Base-by-base conservation (phyloP, 2,797 vertebrate species). In the Esox lucius region DNA sequence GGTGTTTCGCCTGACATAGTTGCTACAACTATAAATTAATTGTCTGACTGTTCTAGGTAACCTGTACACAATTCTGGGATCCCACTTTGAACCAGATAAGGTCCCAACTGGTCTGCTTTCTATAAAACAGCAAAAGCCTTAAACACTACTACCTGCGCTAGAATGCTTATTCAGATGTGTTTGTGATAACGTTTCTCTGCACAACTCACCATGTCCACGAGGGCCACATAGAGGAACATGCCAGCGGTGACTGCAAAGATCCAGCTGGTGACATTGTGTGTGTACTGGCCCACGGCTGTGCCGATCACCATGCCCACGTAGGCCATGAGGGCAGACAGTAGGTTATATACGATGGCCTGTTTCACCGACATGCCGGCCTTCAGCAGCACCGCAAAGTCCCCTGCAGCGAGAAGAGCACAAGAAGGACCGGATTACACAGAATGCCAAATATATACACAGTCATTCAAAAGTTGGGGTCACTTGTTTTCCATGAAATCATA, bases 211-310 rank as follows among this genome's bases (percentile, higher is more conserved):
- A 99, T 99, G 84, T 99, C 98, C 79, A 99, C 98, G 90, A 99
- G 83, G 2, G 98, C 97, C 81, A 99, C 98, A 0, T 99, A 99
- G 19, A 99, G 97, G 90, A 99, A 99, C 97, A 99, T 99, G 89
- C 98, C 98, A 3, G 98, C 98, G 0, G 98, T 99, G 91, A 98
- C 3, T 1, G 98, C 98, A 17, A 99, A 99, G 91, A 99, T 98
- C 98, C 98, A 99, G 81, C 92, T 95, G 56, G 98, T 99, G 90
- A 99, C 94, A 77, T 94, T 97, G 86, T 97, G 96, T 0, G 97
- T 95, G 61, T 98, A 98, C 88, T 98, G 96, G 48, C 98, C 98
- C 80, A 99, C 97, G 0, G 96, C 96, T 0, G 95, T 97, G 89
- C 98, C 98, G 3, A 99, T 98, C 66, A 98, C 66, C 98, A 99